Evolutionary conservation across 2,888 invertebrate genomes (phyloP).

Genomic region (Platynereis dumerilii): DNA sequence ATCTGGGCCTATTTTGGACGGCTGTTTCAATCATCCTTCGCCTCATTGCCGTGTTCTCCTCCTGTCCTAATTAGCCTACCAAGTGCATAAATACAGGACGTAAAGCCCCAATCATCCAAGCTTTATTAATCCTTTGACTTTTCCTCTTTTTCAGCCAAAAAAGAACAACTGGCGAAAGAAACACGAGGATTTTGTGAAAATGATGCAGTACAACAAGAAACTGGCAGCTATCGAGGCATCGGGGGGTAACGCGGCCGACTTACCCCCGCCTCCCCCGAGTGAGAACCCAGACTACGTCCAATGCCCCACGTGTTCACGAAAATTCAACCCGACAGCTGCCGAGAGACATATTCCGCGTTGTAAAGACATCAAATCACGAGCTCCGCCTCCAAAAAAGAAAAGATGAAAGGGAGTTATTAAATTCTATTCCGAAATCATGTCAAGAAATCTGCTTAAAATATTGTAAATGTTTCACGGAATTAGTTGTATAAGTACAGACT

Average conservation of each 20-base stretch:
- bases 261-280: slow-evolving; percentile 75
- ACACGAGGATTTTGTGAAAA: slow-evolving; percentile 56
- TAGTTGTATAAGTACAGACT: too few species aligned
- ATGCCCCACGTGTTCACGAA: slow-evolving; percentile 86
- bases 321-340: slow-evolving; percentile 80
- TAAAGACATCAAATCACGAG: slow-evolving; percentile 69
- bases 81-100: too few species aligned
- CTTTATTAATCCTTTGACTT: too few species aligned
- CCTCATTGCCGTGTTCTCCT: too few species aligned
- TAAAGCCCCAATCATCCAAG: too few species aligned
- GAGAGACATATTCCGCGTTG: slow-evolving; percentile 93
- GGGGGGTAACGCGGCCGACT: slow-evolving; percentile 85
- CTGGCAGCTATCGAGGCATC: slow-evolving; percentile 49
- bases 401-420: background rate
- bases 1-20: too few species aligned
- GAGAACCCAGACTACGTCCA: slow-evolving; percentile 88
- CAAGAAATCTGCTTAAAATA: too few species aligned
- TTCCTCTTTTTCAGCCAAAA: slow-evolving; percentile 38
- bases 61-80: too few species aligned
- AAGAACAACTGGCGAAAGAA: slow-evolving; percentile 54
- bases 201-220: slow-evolving; percentile 58
- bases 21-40: too few species aligned
- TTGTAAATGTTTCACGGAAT: too few species aligned
- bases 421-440: too few species aligned
- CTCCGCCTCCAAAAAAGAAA: slow-evolving; percentile 32